Base-by-base conservation (phyloP, 1,140 invertebrate genomes). In the Cydia amplana region DNA sequence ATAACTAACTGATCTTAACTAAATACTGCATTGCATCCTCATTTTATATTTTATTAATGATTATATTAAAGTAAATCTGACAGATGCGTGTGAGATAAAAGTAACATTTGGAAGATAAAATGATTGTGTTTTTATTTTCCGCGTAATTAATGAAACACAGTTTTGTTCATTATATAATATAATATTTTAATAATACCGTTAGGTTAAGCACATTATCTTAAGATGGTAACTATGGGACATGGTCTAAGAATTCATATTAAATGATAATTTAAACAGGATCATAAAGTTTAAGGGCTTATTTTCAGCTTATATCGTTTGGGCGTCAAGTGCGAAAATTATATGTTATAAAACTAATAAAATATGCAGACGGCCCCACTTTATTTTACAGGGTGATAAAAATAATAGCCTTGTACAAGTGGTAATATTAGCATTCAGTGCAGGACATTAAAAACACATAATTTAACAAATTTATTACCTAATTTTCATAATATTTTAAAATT, bases 271-370 rank as follows among this genome's bases (percentile, higher is more conserved):
- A 51, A 51, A 51, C 1, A n/a, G 6, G n/a, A n/a, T 6, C 49
- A 51, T 51, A 51, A 18, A 51, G 43, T 51, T 51, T 18, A 51
- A 51, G 20, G 20, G 12, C 6, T 18, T 55, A 18, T 55, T 23
- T 60, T 60, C 23, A 60, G 7, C n/a, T 20, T 23, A 60, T 12
- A 60, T 60, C 20, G 18, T 60, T 18, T 23, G 1, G 20, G 20
- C 5, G n/a, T 23, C 16, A 12, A 60, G 20, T 60, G 55, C 55
- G 55, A 60, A 60, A 60, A 23, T 60, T 9, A 60, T 23, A 60
- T 10, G 9, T 60, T 23, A 60, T 60, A 60, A 60, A 18, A 60
- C n/a, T 60, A 60, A 23, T 60, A 60, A 60, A 20, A 60, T 60
- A 23, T 23, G 20, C 55, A 60, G 9, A 12, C 18, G 0, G 20